These are phyloP conservation scores for Lycocorax pyrrhopterus DNA, from an alignment of 2,113 vertebrate species.

Conservation along the genomic window DNA sequence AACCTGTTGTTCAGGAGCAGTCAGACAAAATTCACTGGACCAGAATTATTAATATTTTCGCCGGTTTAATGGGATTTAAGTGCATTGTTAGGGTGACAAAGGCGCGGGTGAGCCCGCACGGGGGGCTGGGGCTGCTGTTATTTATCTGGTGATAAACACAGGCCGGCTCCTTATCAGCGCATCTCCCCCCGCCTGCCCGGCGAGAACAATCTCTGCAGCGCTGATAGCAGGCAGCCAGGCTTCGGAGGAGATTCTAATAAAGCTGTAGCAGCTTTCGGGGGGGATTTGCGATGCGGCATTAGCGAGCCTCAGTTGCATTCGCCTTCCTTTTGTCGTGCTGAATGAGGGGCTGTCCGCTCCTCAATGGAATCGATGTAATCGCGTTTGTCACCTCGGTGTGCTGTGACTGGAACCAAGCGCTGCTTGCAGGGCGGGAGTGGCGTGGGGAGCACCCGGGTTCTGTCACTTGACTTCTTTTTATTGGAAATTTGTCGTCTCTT, in stretches of 20 bases:
- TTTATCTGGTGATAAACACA: background rate
- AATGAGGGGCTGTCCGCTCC: conserved; percentile 20
- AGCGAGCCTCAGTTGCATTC: conserved; percentile 1
- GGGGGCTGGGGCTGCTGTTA: background rate
- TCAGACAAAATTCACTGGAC: too few relatives aligned
- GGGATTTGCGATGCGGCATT: conserved; percentile 1
- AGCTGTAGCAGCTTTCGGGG: conserved; percentile 1
- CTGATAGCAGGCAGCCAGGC: background rate
- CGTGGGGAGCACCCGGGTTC: background rate
- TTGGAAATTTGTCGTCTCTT: accelerated
- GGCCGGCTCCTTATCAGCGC: background rate
- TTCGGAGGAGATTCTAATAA: background rate
- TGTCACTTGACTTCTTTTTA: accelerated
- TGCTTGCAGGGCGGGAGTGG: background rate
- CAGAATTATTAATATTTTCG: too few relatives aligned
- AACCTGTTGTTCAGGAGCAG: too few relatives aligned
- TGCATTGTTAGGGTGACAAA: background rate
- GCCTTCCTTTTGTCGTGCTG: background rate
- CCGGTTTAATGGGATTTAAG: background rate
- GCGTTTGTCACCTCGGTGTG: background rate
- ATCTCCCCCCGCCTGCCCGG: background rate
- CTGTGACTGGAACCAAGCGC: background rate
- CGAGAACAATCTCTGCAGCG: background rate
- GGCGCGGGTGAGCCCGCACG: accelerated
- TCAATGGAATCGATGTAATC: conserved; percentile 20